Base-by-base conservation (phyloP, 2,888 invertebrate genomes). In the Parapristionchus giblindavisi region DNA sequence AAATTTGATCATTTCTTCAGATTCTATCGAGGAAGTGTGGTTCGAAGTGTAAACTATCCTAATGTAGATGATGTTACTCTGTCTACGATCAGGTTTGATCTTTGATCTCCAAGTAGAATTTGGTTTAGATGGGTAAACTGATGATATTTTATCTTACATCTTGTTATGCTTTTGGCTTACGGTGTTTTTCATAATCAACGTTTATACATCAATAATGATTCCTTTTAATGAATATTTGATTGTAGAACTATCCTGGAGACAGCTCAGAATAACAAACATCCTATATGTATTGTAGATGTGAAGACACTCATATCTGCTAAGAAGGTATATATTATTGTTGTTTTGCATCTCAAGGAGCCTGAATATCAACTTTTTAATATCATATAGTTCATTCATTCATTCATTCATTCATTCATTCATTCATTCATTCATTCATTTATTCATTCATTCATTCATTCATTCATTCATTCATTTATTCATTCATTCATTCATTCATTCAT, bases 251-350 rank as follows among this genome's bases (percentile, higher is more conserved):
- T 78, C 43, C 75, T 63, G 34, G 74, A 74, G 61, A 72, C 77
- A 14, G 80, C 80, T 17, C 79, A 78, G 56, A 40, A 40, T 51
- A 80, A 81, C 51, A 32, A 36, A 1, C 77, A 79, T 75, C 79
- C 80, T 36, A 81, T 82, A 48, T 80, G 80, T 75, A 68, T 82
- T 27, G 54, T 81, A 0, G 78, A 77, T 54, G 78, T 77, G 29
- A 75, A 70, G 56, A 77, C 77, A 40, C 32, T 75, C 11, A 76
- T 75, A 17, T 63, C 61, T 60, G 78, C 77, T 43, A 77, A 72
- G 61, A 77, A 73, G 78, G 79, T 80, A 43, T 73, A 70, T 54
- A 2, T 43, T 38, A 32, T n/a, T n/a, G n/a, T n/a, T n/a, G n/a
- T n/a, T n/a, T n/a, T n/a, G n/a, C n/a, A n/a, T n/a, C n/a, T n/a